Percentiles rank a stretch among this genome's conserved stretches.
Evolutionary conservation across 2,113 vertebrate species (phyloP).

Genomic region (Pampusana beccarii): DNA sequence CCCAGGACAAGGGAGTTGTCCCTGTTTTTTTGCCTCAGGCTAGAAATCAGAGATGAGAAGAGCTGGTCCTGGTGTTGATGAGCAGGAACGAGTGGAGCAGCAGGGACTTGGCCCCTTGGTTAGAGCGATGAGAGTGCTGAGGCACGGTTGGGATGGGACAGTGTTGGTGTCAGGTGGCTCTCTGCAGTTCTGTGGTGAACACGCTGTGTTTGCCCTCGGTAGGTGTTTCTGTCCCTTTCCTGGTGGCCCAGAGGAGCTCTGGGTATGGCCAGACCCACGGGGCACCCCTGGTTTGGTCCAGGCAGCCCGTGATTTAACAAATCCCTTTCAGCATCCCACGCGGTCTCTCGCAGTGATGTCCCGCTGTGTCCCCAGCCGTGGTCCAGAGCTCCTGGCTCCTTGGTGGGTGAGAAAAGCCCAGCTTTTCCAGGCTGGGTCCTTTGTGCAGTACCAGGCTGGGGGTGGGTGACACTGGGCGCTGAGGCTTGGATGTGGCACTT

Average conservation of each 20-base stretch:
- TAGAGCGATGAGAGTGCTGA: neutral
- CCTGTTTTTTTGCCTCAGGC: fast-evolving
- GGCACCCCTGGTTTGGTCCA: neutral
- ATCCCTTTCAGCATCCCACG: neutral
- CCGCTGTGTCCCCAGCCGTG: fast-evolving
- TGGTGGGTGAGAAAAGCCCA: neutral
- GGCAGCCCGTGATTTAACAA: neutral
- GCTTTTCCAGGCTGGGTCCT: neutral
- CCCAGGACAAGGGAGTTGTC: neutral
- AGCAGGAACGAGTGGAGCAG: neutral
- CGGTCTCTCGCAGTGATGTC: neutral
- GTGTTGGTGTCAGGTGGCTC: neutral
- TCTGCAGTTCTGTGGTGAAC: neutral
- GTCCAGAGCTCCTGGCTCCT: neutral
- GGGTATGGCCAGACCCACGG: neutral
- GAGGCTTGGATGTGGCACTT: neutral
- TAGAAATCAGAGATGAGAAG: neutral
- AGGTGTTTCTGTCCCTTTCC: neutral
- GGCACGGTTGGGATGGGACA: neutral
- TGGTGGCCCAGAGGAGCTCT: neutral
- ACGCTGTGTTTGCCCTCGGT: neutral
- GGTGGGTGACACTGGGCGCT: fast-evolving
- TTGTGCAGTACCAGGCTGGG: neutral
- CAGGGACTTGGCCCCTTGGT: fast-evolving
- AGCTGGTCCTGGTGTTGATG: neutral